Conservation (phyloP, 2,797 vertebrate genomes). For the Pelochelys cantorii region DNA sequence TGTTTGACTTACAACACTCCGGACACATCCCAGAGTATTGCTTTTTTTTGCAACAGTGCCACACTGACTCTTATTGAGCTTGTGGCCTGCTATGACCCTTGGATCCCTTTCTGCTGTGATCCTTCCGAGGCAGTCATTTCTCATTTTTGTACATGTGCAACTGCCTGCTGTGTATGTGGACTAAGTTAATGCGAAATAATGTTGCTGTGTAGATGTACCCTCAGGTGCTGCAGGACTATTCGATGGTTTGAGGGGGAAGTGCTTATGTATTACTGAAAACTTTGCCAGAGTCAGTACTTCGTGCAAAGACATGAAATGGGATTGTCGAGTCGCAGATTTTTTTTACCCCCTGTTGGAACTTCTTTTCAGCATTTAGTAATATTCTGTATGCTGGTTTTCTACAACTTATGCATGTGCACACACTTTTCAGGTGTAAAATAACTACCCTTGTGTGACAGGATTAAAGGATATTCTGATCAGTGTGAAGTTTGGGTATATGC, state of each 20-base stretch:
- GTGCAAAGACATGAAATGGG: not conserved
- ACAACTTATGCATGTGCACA: rapidly evolving
- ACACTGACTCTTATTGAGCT: too few relatives aligned
- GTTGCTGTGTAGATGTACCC: too few relatives aligned
- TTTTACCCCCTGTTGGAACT: not conserved
- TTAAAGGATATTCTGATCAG: not conserved
- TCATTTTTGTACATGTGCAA: too few relatives aligned
- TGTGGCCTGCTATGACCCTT: too few relatives aligned
- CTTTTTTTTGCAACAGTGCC: too few relatives aligned
- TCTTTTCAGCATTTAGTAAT: not conserved
- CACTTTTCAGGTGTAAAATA: not conserved
- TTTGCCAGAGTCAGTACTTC: not conserved
- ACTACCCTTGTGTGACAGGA: not conserved
- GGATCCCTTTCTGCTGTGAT: too few relatives aligned
- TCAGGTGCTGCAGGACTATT: too few relatives aligned
- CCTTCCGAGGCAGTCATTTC: too few relatives aligned
- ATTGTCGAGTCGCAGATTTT: conserved; percentile 8
- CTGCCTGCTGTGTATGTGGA: too few relatives aligned
- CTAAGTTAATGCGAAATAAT: too few relatives aligned
- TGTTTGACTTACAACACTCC: too few relatives aligned
- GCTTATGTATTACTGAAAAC: not conserved
- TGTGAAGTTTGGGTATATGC: not conserved
- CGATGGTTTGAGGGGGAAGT: conserved; percentile 32
- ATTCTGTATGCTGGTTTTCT: not conserved
- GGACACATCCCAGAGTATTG: too few relatives aligned